These are phyloP conservation scores for Adineta ricciae DNA, from an alignment of 2,888 invertebrate genomes.

Conservation along the genomic window DNA sequence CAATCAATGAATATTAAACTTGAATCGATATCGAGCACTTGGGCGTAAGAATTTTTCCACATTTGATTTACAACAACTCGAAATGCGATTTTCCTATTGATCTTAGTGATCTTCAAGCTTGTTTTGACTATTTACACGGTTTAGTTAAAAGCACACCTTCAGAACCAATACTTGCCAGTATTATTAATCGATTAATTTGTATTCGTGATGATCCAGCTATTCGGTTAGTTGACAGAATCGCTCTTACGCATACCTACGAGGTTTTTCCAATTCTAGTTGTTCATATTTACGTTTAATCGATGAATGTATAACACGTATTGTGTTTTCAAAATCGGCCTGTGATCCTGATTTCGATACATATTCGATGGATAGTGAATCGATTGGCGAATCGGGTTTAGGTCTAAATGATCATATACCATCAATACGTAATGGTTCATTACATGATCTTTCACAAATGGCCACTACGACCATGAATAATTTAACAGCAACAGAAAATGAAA, in stretches of 20 bases:
- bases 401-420: background rate
- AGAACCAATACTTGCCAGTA: background rate
- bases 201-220: conserved; percentile 15
- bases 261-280: background rate
- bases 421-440: background rate
- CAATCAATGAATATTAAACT: conserved; percentile 19
- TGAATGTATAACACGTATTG: conserved; percentile 19
- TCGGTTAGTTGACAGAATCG: background rate
- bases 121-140: conserved; percentile 18
- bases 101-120: conserved; percentile 10
- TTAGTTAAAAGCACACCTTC: background rate
- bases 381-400: background rate
- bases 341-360: conserved; percentile 15
- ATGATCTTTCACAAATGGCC: background rate
- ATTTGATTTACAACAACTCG: too few relatives aligned
- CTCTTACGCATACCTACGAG: too few relatives aligned
- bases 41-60: too few relatives aligned
- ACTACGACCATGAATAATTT: background rate
- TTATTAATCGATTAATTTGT: conserved; percentile 4
- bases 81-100: too few relatives aligned
- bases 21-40: background rate
- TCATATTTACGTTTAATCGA: background rate
- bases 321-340: conserved; percentile 4
- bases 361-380: background rate
- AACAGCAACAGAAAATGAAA: conserved; percentile 6